Evolutionary conservation across 1,140 invertebrate genomes (phyloP).

Genomic region (Drosophila rufa): DNA sequence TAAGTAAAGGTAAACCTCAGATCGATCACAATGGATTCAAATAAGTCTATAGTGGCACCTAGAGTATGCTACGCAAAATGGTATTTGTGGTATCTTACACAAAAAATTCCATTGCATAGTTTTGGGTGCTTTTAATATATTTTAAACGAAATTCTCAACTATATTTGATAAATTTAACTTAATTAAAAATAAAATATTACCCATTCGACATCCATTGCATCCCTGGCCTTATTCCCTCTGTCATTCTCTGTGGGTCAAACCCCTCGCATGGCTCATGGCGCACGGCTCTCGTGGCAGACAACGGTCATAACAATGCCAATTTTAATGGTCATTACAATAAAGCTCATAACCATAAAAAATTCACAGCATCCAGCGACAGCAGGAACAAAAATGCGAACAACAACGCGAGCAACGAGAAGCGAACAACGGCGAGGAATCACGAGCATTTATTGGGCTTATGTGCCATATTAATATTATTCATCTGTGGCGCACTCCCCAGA

Average conservation of each 20-base stretch:
- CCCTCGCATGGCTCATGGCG: slow-evolving; percentile 3
- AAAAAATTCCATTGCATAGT: background rate
- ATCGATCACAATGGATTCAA: background rate
- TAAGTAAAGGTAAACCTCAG: background rate
- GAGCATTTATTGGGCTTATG: slow-evolving; percentile 78
- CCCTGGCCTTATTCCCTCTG: slow-evolving; percentile 27
- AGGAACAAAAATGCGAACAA: slow-evolving; percentile 34
- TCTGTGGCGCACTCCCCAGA: slow-evolving; percentile 38
- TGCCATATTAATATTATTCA: slow-evolving; percentile 80
- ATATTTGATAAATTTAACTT: background rate
- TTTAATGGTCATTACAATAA: slow-evolving; percentile 80
- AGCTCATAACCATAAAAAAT: slow-evolving; percentile 77
- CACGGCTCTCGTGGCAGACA: slow-evolving; percentile 21
- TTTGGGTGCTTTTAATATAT: background rate
- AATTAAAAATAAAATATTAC: background rate
- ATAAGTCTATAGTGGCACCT: background rate
- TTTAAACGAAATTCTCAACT: background rate
- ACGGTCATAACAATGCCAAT: slow-evolving; percentile 78
- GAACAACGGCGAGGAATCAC: slow-evolving; percentile 43
- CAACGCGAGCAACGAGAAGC: background rate
- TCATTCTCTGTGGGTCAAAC: slow-evolving; percentile 61
- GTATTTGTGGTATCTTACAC: background rate
- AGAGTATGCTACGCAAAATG: too few relatives aligned
- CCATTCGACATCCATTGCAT: background rate
- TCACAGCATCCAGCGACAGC: slow-evolving; percentile 40